These are phyloP conservation scores for Parasteatoda lunata DNA, from an alignment of 2,888 invertebrate genomes.

Conservation along the genomic window DNA sequence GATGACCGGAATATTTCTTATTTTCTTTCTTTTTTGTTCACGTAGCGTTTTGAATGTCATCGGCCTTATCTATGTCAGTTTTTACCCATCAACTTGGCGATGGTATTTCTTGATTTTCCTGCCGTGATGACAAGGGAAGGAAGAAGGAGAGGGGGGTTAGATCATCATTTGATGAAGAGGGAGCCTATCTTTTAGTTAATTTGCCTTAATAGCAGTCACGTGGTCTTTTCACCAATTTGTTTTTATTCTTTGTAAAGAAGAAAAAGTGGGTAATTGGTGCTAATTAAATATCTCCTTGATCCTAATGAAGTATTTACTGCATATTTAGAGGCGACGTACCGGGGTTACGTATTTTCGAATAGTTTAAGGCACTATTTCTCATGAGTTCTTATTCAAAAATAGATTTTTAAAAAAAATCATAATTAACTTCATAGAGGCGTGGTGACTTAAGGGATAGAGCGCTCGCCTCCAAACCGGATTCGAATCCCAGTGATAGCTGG, in stretches of 20 bases:
- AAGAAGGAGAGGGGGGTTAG: not conserved
- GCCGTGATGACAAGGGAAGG: not conserved
- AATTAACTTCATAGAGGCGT: too few species aligned
- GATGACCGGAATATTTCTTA: conserved; percentile 14
- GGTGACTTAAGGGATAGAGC: too few species aligned
- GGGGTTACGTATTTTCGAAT: too few species aligned
- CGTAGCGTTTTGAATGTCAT: conserved; percentile 28
- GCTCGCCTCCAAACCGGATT: too few species aligned
- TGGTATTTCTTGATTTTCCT: conserved; percentile 31
- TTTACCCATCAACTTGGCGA: conserved; percentile 27
- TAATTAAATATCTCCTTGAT: too few species aligned
- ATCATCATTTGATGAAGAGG: not conserved
- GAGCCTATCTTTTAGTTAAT: not conserved
- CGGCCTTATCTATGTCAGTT: conserved; percentile 33
- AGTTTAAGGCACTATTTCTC: too few species aligned
- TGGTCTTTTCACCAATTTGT: not conserved
- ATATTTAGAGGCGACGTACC: too few species aligned
- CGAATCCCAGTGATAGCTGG: too few species aligned
- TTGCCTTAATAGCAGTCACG: not conserved
- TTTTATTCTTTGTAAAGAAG: not conserved
- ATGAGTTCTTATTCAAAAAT: too few species aligned
- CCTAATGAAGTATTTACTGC: too few species aligned
- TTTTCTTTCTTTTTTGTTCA: conserved; percentile 8
- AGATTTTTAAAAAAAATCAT: too few species aligned
- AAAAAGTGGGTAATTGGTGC: too few species aligned